phyloP scores from a whole-genome alignment of 2,113 vertebrate species.

The Spilogale gracilis region DNA sequence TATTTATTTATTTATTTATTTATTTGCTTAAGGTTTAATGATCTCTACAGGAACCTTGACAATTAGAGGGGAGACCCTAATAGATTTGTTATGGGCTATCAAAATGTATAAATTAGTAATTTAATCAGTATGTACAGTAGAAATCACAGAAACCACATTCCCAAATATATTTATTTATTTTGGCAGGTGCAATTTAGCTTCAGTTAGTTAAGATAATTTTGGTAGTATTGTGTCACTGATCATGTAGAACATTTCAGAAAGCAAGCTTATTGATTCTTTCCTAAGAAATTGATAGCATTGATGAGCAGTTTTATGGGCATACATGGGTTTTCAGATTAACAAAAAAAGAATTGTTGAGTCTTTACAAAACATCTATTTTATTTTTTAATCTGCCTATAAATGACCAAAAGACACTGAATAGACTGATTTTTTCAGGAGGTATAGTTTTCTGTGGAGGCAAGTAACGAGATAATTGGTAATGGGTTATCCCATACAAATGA shows the following conservation, averaged over 20 bases:
- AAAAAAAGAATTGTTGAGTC: constrained; percentile 22
- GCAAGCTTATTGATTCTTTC: neutral
- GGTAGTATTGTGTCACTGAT: neutral
- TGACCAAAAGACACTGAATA: neutral
- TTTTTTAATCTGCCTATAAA: constrained; percentile 46
- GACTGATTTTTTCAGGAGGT: neutral
- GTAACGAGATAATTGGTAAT: neutral
- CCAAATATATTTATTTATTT: constrained; percentile 42
- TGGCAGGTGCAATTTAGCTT: constrained; percentile 32
- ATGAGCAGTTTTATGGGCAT: neutral
- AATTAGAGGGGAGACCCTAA: constrained; percentile 26
- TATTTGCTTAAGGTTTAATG: constrained; percentile 11
- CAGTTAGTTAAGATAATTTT: constrained; percentile 54
- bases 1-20: too few relatives aligned
- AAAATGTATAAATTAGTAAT: constrained; percentile 54
- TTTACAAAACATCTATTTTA: constrained; percentile 12
- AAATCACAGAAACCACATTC: constrained; percentile 12
- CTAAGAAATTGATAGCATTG: neutral
- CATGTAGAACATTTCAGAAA: constrained; percentile 10
- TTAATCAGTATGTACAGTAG: neutral
- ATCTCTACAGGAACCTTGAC: neutral
- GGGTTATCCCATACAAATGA: neutral
- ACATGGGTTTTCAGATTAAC: constrained; percentile 24
- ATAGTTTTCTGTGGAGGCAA: neutral
- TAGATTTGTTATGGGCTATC: neutral